These are phyloP conservation scores for Hydropsyche tenuis DNA, from an alignment of 1,140 invertebrate genomes.

Conservation along the genomic window DNA sequence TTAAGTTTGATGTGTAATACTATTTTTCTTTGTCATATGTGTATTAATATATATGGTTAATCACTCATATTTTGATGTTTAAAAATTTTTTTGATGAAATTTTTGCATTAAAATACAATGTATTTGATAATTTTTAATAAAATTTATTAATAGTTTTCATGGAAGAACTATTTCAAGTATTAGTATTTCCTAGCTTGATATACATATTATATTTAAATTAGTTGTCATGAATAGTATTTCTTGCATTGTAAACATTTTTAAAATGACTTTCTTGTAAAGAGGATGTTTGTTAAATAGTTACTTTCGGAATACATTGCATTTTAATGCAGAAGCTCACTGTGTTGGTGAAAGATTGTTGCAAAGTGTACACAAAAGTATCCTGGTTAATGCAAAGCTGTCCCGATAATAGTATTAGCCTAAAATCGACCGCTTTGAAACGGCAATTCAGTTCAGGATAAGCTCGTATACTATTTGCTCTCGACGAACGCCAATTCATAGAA, in stretches of 20 bases:
- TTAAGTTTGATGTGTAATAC: constrained; percentile 30
- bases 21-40: constrained; percentile 30
- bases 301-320: constrained; percentile 18
- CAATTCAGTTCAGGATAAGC: too few relatives aligned
- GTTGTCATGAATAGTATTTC: background rate
- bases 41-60: constrained; percentile 7
- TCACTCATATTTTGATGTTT: background rate
- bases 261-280: too few relatives aligned
- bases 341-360: too few relatives aligned
- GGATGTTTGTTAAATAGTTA: background rate
- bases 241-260: too few relatives aligned
- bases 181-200: constrained; percentile 18
- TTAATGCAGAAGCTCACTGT: constrained; percentile 14
- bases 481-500: too few relatives aligned
- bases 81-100: background rate
- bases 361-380: too few relatives aligned
- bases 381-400: too few relatives aligned
- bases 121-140: background rate
- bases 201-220: background rate
- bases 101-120: constrained; percentile 24
- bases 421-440: too few relatives aligned
- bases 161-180: background rate
- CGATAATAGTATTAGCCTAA: too few relatives aligned
- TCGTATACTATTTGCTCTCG: too few relatives aligned
- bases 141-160: background rate